Evolutionary conservation across 2,888 invertebrate genomes (phyloP), one percentile per base, ranked within the genome.

Genomic region (Panzeria rudis): DNA sequence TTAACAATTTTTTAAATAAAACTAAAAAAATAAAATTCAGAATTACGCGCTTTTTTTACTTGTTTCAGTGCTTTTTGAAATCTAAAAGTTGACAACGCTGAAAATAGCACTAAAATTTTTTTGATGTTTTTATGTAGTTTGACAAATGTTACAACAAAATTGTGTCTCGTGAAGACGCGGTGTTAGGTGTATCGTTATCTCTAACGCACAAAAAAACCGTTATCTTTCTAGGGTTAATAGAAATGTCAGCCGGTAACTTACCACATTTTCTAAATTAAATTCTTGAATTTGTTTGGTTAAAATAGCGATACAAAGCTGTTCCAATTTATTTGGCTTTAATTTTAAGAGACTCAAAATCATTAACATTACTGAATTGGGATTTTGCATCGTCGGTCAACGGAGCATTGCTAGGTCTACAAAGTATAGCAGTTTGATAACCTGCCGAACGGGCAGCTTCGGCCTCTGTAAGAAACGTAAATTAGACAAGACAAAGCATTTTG

Each of bases 361-460:
- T 93, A 54, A 96, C 92, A 41, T 95, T 93, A 13, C 93, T 92
- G 91, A 94, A 96, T 29, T 92, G 88, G 11, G 91, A 89, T 68
- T 93, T 93, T 6, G 94, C 95, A 17, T 95, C 94, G 11, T 95
- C 94, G 5, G 93, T 93, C 0, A 98, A 93, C 1, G 95, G 93
- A 0, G 94, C 94, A 92, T 98, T 98, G 72, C 97, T 98, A 86
- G 96, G 96, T 86, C 98, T 95, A 75, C 94, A 93, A 3, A 98
- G 94, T 32, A 98, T 91, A 5, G 94, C 94, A 13, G 95, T 93
- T 61, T 94, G 93, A 78, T 97, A 86, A 13, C 97, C 97, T 0
- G 97, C 96, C 41, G 93, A 92, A 56, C 94, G 94, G 0, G 98
- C 98, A 66, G 98, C 98, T 90, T 94, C 94, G 0, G 96, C 97